phyloP scores from a whole-genome alignment of 2,113 vertebrate genomes.

The Rostratula benghalensis region DNA sequence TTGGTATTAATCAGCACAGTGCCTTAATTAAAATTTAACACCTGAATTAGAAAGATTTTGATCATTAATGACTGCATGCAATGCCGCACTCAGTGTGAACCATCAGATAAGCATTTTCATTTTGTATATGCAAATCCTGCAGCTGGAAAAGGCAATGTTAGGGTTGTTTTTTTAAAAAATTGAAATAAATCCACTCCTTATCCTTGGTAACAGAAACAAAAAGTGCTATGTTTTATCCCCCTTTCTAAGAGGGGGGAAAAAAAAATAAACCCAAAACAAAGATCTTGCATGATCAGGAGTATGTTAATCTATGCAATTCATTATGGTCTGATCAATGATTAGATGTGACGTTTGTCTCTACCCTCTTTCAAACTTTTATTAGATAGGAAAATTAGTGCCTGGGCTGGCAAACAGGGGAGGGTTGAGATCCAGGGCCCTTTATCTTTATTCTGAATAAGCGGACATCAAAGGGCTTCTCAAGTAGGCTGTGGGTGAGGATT shows the following conservation, averaged over 20 bases:
- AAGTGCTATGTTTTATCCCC: not conserved
- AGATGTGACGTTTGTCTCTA: not conserved
- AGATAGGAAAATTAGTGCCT: not conserved
- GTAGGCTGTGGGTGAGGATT: not conserved
- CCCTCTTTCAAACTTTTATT: not conserved
- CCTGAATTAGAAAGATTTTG: conserved; percentile 60
- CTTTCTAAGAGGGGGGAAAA: not conserved
- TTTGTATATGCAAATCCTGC: not conserved
- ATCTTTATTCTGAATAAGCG: not conserved
- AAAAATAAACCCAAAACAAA: not conserved
- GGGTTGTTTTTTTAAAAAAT: not conserved
- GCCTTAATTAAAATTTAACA: conserved; percentile 61
- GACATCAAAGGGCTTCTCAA: conserved; percentile 17
- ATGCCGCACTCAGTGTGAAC: conserved; percentile 1
- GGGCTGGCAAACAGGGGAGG: not conserved
- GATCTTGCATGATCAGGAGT: not conserved
- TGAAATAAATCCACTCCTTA: not conserved
- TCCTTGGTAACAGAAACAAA: not conserved
- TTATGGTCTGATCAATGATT: conserved; percentile 2
- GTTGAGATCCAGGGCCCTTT: not conserved
- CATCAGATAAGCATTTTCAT: conserved; percentile 38
- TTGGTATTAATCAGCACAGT: conserved; percentile 36
- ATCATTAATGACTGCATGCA: conserved; percentile 28
- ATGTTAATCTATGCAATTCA: not conserved
- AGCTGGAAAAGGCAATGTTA: not conserved